Percentiles rank a stretch among this genome's conserved stretches.
Conservation (phyloP, 1,140 invertebrate genomes). For the Arion vulgaris region DNA sequence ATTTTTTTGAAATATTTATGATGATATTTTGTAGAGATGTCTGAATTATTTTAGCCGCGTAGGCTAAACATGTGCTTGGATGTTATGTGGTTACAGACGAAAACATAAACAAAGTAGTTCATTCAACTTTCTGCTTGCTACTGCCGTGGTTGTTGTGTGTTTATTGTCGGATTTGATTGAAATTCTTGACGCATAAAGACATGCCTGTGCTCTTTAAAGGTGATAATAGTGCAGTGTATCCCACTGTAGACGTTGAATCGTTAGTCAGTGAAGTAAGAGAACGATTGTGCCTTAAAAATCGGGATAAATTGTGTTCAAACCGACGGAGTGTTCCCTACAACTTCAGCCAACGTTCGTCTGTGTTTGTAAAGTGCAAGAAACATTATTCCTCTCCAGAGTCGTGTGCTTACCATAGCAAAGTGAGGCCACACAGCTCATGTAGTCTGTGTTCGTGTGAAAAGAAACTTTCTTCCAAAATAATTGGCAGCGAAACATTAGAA, state of each 20-base stretch:
- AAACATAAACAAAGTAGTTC: conserved; percentile 30
- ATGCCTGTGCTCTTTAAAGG: conserved; percentile 16
- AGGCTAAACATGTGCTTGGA: conserved; percentile 1
- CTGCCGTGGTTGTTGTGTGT: not conserved
- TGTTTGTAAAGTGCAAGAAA: not conserved
- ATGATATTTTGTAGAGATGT: too few relatives aligned
- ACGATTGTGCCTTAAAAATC: conserved; percentile 46
- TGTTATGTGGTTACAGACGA: not conserved
- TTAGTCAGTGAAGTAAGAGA: conserved; percentile 44
- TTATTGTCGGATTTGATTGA: not conserved
- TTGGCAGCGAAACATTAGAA: conserved; percentile 7
- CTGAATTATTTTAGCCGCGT: not conserved
- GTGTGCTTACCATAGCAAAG: conserved; percentile 25
- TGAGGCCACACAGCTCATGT: not conserved
- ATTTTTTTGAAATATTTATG: too few relatives aligned
- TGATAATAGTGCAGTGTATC: not conserved
- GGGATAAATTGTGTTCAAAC: conserved; percentile 35
- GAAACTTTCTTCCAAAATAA: conserved; percentile 3
- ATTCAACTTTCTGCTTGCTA: conserved; percentile 10
- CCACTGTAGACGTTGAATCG: conserved; percentile 35
- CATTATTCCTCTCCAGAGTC: conserved; percentile 19
- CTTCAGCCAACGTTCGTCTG: not conserved
- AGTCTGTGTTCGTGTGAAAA: not conserved
- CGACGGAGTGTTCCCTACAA: conserved; percentile 36
- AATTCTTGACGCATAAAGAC: not conserved